Percentiles rank a stretch among this genome's conserved stretches.
Evolutionary conservation across 1,140 invertebrate genomes (phyloP).

Genomic region (Trachymyrmex cornetzi): DNA sequence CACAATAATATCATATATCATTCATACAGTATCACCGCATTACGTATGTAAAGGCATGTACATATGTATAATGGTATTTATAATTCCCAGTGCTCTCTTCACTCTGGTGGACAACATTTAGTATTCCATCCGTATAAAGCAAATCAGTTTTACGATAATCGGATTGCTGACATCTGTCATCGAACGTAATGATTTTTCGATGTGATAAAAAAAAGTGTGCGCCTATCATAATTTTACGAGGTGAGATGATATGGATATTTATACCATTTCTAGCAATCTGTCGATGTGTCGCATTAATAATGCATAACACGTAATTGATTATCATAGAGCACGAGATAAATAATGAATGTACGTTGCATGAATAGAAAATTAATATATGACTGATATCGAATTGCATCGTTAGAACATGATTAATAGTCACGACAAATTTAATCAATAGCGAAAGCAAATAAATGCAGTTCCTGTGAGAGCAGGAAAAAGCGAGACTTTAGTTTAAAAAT

Average conservation of each 20-base stretch:
- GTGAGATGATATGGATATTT: neutral
- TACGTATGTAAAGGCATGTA: conserved; percentile 4
- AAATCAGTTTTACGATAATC: conserved; percentile 39
- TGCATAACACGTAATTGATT: neutral
- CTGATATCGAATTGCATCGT: neutral
- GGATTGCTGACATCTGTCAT: conserved; percentile 47
- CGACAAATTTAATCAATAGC: conserved; percentile 16
- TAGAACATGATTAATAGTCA: conserved; percentile 13
- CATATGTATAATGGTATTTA: conserved; percentile 9
- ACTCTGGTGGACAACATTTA: neutral
- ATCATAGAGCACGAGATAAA: neutral
- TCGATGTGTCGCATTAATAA: conserved; percentile 27
- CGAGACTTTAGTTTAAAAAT: neutral
- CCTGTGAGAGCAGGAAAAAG: neutral
- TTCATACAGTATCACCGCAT: neutral
- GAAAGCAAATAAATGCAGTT: neutral
- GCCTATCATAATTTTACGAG: neutral
- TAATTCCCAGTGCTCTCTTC: neutral
- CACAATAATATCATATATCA: neutral
- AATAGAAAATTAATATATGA: conserved; percentile 42
- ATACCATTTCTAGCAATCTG: conserved; percentile 20
- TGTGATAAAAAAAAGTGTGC: conserved; percentile 13
- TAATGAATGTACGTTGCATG: conserved; percentile 6
- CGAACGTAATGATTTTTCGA: conserved; percentile 36
- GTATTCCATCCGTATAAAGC: neutral